A percentile compares a stretch with the other conserved stretches of the same genome.
Conservation (phyloP, 2,113 vertebrate genomes). For the Copsychus sechellarum region DNA sequence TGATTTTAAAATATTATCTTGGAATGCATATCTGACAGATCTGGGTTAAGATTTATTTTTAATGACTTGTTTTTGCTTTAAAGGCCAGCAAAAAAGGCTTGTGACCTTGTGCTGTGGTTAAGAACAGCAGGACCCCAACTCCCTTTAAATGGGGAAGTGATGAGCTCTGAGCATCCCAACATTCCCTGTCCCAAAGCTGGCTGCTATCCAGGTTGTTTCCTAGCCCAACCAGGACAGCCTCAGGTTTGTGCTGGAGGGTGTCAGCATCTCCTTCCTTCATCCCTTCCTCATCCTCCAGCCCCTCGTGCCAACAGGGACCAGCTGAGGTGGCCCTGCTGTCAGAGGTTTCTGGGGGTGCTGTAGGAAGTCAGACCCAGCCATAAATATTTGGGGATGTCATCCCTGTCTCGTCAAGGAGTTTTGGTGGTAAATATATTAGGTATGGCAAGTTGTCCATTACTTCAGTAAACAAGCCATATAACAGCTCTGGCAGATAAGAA, state of each 20-base stretch:
- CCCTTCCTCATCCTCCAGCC: not conserved
- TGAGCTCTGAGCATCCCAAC: not conserved
- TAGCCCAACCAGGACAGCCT: not conserved
- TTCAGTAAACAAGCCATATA: not conserved
- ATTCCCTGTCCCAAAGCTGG: not conserved
- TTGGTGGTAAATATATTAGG: not conserved
- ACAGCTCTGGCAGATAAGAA: not conserved
- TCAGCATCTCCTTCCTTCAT: not conserved
- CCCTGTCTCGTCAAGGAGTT: not conserved
- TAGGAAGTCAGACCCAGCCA: not conserved
- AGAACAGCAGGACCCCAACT: not conserved
- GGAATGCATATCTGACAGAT: not conserved
- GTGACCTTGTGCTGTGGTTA: not conserved
- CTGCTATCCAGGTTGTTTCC: not conserved
- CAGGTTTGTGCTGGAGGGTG: not conserved
- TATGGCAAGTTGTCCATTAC: not conserved
- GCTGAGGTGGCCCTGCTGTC: not conserved
- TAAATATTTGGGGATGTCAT: not conserved
- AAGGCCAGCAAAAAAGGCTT: not conserved
- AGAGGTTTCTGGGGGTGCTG: not conserved
- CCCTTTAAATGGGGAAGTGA: too few relatives aligned
- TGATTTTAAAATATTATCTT: not conserved
- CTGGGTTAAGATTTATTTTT: not conserved
- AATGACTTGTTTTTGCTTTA: not conserved
- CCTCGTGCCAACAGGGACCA: rapidly evolving